Evolutionary conservation across 2,113 vertebrate genomes (phyloP), one percentile per base, ranked within the genome.

Genomic region (Alligator sinensis): DNA sequence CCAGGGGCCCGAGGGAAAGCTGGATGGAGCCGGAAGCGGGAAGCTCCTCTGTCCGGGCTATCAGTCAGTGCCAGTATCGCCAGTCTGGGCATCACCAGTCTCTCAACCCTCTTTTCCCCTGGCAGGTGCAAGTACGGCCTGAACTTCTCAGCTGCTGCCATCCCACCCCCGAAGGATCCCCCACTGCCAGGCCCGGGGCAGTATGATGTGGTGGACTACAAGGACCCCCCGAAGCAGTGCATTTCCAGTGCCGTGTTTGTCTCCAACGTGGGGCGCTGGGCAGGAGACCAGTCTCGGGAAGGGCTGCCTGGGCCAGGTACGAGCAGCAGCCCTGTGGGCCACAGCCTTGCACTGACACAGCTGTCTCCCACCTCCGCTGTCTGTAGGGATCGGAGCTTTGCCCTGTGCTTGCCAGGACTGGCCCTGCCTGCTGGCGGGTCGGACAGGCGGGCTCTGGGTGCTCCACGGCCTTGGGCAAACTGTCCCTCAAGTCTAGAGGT

Each of bases 261-360:
- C 87, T 98, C 98, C 55, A 98, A 84, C 82, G 98, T 97, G 15
- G 87, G 95, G 60, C 91, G 97, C 58, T 96, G 95, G 97, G 14
- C 77, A 1, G 30, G 17, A 11, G 63, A 15, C 0, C 1, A 75
- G 2, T 34, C 25, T 57, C 93, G 82, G 54, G 54, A 94, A 22
- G 72, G 16, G 4, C 57, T 93, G 3, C 98, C 98, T 2, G 98
- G 98, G n/a, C 98, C 99, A 98, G 98, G 98, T 99, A 79, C 95
- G 95, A 77, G 24, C 47, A 47, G 47, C 47, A 47, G 47, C 47
- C 47, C 22, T 80, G 55, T 62, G 66, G 25, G 75, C 34, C 60
- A 84, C 3, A 12, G 2, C n/a, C 77, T 80, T 38, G 84, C 15
- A 60, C 16, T 78, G 27, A 10, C 28, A 12, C 15, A 34, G 2